Percentiles rank a stretch among this genome's conserved stretches.
Evolutionary conservation across 2,113 vertebrate genomes (phyloP).

Genomic region (Mirounga angustirostris): DNA sequence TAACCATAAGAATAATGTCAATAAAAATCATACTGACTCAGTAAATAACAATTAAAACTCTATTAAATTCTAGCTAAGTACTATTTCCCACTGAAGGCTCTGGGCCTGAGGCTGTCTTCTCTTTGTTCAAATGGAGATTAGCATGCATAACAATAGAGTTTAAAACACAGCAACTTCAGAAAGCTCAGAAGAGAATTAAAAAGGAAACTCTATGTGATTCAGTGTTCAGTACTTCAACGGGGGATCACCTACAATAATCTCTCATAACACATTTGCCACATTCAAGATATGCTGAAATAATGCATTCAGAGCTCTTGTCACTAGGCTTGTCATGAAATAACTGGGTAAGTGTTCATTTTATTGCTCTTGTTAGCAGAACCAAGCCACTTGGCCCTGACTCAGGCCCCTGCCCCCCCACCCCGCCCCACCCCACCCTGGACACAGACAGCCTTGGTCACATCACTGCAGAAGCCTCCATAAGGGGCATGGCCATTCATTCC

Average conservation of each 20-base stretch:
- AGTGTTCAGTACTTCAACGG: background rate
- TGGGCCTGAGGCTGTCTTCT: background rate
- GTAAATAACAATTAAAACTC: background rate
- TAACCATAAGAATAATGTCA: background rate
- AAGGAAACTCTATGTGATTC: background rate
- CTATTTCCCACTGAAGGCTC: background rate
- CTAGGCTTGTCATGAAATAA: background rate
- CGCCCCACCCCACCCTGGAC: background rate
- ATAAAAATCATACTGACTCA: background rate
- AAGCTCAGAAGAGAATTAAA: background rate
- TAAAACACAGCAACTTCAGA: background rate
- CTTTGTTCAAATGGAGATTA: constrained; percentile 1
- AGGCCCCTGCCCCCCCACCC: too few relatives aligned
- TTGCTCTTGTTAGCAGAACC: background rate
- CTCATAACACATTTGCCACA: background rate
- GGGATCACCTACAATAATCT: background rate
- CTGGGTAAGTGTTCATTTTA: background rate
- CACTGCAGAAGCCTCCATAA: background rate
- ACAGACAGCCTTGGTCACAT: too few relatives aligned
- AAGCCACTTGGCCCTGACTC: too few relatives aligned
- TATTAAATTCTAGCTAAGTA: background rate
- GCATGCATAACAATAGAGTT: background rate
- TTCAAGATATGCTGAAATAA: background rate
- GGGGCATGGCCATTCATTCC: background rate
- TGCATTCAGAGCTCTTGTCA: background rate